Evolutionary conservation across 2,888 invertebrate species (phyloP), one percentile per base, ranked within the genome.

Genomic region (Alcis repandata): DNA sequence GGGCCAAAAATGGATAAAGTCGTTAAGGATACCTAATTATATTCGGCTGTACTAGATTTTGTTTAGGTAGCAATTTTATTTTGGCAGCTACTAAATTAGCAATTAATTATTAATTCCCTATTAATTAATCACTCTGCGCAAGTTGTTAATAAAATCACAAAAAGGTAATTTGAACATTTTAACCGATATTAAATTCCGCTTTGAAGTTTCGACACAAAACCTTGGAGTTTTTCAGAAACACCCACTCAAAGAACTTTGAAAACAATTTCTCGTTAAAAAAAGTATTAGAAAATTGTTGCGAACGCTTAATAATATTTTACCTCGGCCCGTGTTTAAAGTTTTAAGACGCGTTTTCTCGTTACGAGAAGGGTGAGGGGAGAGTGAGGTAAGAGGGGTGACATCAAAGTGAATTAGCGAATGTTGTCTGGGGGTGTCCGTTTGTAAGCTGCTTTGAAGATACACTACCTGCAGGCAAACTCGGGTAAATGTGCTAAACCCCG

Each of bases 351-450:
- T 91, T 90, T 91, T 88, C 90, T 91, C 89, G 88, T 90, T 89
- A 90, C 84, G 7, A 73, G 70, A 71, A 69, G 78, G 72, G 75
- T 73, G 72, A 77, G 75, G 75, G 68, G 72, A 64, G 59, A 65
- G 72, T 75, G 79, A 78, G 79, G 81, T 73, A 77, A 73, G 81
- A 80, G 85, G 88, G 87, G 84, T 79, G 83, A 92, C 90, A 92
- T 93, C 92, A 93, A 93, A 93, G 92, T 87, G 91, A 93, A 92
- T 93, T 92, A 93, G 88, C 90, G 89, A 91, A 90, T 91, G 92
- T 92, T 92, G 91, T 92, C 91, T 91, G 86, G 88, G 91, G 91
- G 92, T 89, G 91, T 91, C 90, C 90, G 90, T 85, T 89, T 89
- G 90, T 91, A 87, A 90, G 88, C 89, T 83, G 88, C 91, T 93